A percentile compares a stretch with the other conserved stretches of the same genome.
Conservation (phyloP, 2,797 vertebrate species). For the Parambassis ranga region DNA sequence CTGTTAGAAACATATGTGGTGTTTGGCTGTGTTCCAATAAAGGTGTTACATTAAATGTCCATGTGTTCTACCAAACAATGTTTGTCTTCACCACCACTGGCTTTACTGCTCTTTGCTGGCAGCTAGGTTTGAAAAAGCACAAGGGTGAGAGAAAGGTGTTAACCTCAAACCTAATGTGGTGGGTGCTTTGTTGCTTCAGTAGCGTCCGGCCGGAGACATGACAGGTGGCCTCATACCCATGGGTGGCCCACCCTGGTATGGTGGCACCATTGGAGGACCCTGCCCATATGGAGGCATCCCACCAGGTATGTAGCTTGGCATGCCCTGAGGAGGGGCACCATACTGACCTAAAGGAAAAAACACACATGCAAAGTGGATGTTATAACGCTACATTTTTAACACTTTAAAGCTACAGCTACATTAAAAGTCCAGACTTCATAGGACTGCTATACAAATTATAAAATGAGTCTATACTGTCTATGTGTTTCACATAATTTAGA, state of each 20-base stretch:
- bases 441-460: too few relatives aligned
- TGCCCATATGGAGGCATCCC: constrained; percentile 97
- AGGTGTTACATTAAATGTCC: constrained; percentile 91
- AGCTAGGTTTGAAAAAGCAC: constrained; percentile 81
- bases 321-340: constrained; percentile 94
- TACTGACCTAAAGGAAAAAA: constrained; percentile 87
- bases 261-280: constrained; percentile 95
- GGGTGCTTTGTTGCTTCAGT: constrained; percentile 90
- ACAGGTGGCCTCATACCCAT: constrained; percentile 99
- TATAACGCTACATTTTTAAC: too few relatives aligned
- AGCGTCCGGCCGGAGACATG: constrained; percentile 98
- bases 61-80: constrained; percentile 79
- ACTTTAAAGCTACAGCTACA: too few relatives aligned
- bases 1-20: constrained; percentile 62
- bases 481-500: too few relatives aligned
- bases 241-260: constrained; percentile 95
- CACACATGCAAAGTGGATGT: not conserved
- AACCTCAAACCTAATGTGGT: constrained; percentile 99
- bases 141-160: constrained; percentile 98
- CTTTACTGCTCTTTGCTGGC: constrained; percentile 78
- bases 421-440: too few relatives aligned
- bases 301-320: constrained; percentile 94
- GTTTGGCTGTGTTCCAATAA: constrained; percentile 64
- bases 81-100: constrained; percentile 90
- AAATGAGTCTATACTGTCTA: too few relatives aligned